Base-by-base conservation (phyloP, 2,797 vertebrate genomes). In the Calcarius lapponicus region DNA sequence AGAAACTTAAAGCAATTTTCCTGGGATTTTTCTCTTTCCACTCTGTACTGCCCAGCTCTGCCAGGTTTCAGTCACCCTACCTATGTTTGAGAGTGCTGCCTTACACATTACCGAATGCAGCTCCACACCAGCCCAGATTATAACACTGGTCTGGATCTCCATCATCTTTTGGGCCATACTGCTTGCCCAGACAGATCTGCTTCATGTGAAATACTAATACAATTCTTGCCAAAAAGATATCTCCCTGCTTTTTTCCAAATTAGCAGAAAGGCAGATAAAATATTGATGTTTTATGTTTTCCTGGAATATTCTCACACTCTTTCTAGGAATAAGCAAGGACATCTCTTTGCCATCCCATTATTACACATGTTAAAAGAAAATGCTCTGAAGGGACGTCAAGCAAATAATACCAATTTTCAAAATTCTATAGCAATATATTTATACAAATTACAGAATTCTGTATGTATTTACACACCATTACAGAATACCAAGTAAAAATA, bases 391-490 rank as follows among this genome's bases (percentile, higher is more conserved):
- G 96, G 91, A 97, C 88, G 96, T 94, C 53, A 95, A 98, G 96
- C 92, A 96, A 97, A 97, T 97, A 95, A 97, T 97, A 97, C 80
- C 95, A 96, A 94, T 96, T 97, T 97, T 96, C 95, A 97, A 97
- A 97, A 97, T 96, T 97, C 97, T 97, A 87, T 97, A 97, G 96
- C 94, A 97, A 96, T 97, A 61, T 97, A 97, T 98, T 98, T 97
- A 97, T 96, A 97, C 89, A 97, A 97, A 97, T 96, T 96, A 97
- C 97, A 97, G 91, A 94, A 97, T 97, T 97, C 91, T 96, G 88
- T 97, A 95, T 90, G 95, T 96, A 95, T 97, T 98, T 97, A 97
- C 96, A 98, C 94, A 96, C 86, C 86, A 95, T 96, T 97, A 98
- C 97, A 98, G 92, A 96, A 97, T 96, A 97, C 81, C 90, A 93